phyloP scores from a whole-genome alignment of 2,797 vertebrate species.

The Champsocephalus gunnari region DNA sequence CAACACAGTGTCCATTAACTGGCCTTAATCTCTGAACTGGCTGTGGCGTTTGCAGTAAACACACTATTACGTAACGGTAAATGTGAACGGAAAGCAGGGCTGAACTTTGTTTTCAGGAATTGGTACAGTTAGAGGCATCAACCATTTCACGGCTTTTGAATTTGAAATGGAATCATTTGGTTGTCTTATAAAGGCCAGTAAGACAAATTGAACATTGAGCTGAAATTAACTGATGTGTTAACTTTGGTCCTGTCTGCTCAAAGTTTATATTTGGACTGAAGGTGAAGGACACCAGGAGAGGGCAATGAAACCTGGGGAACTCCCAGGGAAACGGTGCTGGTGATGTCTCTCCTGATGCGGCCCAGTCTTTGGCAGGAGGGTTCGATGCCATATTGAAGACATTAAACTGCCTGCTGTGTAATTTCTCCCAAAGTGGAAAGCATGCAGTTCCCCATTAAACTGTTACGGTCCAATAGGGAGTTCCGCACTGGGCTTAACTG shows the following conservation, averaged over 20 bases:
- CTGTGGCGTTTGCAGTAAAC: not conserved
- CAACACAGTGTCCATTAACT: constrained; percentile 19
- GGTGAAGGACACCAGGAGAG: constrained; percentile 30
- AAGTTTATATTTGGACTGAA: not conserved
- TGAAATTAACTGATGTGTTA: too few relatives aligned
- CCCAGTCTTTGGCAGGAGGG: constrained; percentile 38
- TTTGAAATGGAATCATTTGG: not conserved
- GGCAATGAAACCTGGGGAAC: constrained; percentile 32
- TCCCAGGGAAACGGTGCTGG: constrained; percentile 26
- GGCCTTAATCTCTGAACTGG: constrained; percentile 11
- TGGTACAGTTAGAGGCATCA: not conserved
- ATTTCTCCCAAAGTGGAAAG: constrained; percentile 21
- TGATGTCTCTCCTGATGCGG: constrained; percentile 35
- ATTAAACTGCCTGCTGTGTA: constrained; percentile 43
- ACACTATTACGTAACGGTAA: not conserved
- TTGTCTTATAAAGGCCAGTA: too few relatives aligned
- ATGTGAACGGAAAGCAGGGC: not conserved
- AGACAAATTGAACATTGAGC: too few relatives aligned
- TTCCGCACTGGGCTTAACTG: constrained; percentile 1
- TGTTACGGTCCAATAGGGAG: not conserved
- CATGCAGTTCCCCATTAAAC: constrained; percentile 13
- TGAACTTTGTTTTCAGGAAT: not conserved
- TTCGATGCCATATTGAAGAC: constrained; percentile 50
- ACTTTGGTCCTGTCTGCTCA: too few relatives aligned
- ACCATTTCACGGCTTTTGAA: not conserved